Conservation (phyloP, 2,888 invertebrate species). For the Mechanitis mazaeus region DNA sequence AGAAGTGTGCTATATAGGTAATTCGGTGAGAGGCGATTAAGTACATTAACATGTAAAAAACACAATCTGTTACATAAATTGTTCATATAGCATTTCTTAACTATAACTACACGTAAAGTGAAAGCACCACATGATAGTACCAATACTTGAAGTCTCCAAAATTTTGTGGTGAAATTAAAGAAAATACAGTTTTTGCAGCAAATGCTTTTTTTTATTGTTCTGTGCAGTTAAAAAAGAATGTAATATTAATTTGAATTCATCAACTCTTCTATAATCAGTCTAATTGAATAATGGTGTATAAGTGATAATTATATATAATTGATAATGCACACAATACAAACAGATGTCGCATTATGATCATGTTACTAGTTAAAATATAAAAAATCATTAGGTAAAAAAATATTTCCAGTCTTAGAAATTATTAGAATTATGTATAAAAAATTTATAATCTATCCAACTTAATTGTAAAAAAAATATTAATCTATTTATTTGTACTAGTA, state of each 20-base stretch:
- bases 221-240: no score
- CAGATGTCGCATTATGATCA: background rate
- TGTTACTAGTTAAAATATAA: background rate
- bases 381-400: background rate
- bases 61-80: slow-evolving; percentile 16
- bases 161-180: slow-evolving; percentile 5
- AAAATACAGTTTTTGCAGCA: no score
- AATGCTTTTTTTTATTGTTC: no score
- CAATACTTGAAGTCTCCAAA: slow-evolving; percentile 19
- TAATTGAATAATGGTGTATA: background rate
- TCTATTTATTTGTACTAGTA: slow-evolving; percentile 5
- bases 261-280: background rate
- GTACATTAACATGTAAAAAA: slow-evolving; percentile 32
- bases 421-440: background rate
- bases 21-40: slow-evolving; percentile 70
- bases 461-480: slow-evolving; percentile 1
- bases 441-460: background rate
- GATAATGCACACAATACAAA: background rate
- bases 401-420: slow-evolving; percentile 3
- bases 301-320: background rate
- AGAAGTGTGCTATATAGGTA: slow-evolving; percentile 54
- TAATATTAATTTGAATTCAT: no score
- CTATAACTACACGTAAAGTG: slow-evolving; percentile 14
- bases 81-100: slow-evolving; percentile 13
- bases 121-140: slow-evolving; percentile 32